Percentiles rank a stretch among this genome's conserved stretches.
Conservation (phyloP, 2,888 invertebrate genomes). For the Eupeodes luniger region DNA sequence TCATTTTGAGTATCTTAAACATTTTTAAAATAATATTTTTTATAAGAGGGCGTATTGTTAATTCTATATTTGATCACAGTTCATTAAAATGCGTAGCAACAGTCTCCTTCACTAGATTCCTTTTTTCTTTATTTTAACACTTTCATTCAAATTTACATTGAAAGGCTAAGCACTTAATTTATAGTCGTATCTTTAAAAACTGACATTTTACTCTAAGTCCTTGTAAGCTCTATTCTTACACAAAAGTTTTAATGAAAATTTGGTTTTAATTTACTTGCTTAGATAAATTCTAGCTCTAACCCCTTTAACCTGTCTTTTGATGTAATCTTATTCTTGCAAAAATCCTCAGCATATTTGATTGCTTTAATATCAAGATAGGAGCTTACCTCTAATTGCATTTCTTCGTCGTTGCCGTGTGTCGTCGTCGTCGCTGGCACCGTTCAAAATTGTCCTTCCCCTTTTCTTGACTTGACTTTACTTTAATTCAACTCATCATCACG, state of each 20-base stretch:
- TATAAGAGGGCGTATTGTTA: too few species aligned
- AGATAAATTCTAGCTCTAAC: conserved; percentile 7
- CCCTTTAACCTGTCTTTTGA: conserved; percentile 43
- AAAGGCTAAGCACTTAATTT: too few species aligned
- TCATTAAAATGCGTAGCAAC: too few species aligned
- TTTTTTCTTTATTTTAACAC: too few species aligned
- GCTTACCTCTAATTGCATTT: conserved; percentile 48
- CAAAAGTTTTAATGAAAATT: conserved; percentile 63
- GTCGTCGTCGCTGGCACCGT: neutral
- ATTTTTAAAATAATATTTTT: too few species aligned
- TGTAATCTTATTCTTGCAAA: conserved; percentile 45
- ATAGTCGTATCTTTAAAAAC: neutral
- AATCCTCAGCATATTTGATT: conserved; percentile 55
- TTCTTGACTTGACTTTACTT: conserved; percentile 45
- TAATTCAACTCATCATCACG: conserved; percentile 70
- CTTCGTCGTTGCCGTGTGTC: neutral
- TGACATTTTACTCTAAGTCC: conserved; percentile 24
- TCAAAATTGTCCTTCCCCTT: neutral
- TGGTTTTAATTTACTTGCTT: conserved; percentile 27
- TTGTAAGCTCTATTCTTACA: conserved; percentile 58
- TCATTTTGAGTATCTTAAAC: too few species aligned
- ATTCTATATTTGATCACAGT: too few species aligned
- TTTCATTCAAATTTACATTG: too few species aligned
- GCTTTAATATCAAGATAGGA: conserved; percentile 51
- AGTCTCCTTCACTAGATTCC: too few species aligned